Conservation (phyloP, 2,888 invertebrate species). For the Sericinus montela region DNA sequence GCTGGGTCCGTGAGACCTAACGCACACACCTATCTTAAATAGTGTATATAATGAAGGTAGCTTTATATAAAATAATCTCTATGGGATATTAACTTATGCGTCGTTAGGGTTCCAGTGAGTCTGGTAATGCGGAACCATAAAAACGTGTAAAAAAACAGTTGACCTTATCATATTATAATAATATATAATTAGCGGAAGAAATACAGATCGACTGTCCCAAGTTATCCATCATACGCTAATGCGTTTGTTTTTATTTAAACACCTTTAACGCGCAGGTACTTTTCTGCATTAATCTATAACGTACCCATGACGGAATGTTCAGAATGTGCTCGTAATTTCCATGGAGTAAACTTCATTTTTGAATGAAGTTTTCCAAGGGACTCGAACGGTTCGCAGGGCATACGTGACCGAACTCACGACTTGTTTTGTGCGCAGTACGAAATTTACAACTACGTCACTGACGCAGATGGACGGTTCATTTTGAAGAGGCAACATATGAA, state of each 20-base stretch:
- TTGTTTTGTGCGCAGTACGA: slow-evolving; percentile 2
- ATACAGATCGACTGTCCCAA: not conserved
- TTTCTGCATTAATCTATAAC: not conserved
- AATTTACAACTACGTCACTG: not conserved
- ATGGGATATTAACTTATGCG: no score
- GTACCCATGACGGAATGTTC: not conserved
- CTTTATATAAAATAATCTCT: no score
- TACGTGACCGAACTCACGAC: slow-evolving; percentile 26
- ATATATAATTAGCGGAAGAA: not conserved
- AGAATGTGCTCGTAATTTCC: not conserved
- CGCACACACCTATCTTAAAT: no score
- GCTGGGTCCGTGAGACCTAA: no score
- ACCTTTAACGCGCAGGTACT: not conserved
- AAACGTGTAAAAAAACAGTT: not conserved
- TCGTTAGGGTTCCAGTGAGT: no score
- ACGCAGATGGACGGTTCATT: not conserved
- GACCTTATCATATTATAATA: not conserved
- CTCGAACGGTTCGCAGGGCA: slow-evolving; percentile 15
- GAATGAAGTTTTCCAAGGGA: not conserved
- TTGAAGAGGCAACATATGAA: no score
- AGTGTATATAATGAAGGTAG: no score
- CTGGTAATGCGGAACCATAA: not conserved
- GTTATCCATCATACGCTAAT: not conserved
- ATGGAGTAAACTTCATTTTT: slow-evolving; percentile 2
- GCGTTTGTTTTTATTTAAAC: slow-evolving; percentile 3